Base-by-base conservation (phyloP, 1,140 invertebrate genomes). In the Drosophila pseudoobscura region DNA sequence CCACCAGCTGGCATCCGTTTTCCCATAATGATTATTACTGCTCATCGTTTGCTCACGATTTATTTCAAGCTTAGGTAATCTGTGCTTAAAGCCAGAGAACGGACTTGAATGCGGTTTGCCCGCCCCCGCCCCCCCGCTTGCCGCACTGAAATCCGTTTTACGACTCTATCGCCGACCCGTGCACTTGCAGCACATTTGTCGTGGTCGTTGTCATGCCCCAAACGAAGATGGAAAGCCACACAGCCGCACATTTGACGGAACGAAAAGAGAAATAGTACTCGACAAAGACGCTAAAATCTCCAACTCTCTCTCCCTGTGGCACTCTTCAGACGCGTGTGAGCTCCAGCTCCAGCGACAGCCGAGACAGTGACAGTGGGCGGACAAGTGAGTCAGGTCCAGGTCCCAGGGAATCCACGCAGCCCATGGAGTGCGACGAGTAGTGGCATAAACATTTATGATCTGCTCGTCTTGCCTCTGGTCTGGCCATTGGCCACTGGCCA, bases 381-480 rank as follows among this genome's bases (percentile, higher is more conserved):
- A 59, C 50, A 59, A 75, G 41, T 52, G 51, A 45, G 61, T 60
- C 57, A 54, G 63, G 17, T 17, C 17, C 17, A 17, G 61, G 44
- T 15, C 31, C 59, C 43, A 20, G 20, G 24, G 24, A 0, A 5
- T 26, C 24, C 51, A 75, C 68, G 72, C 68, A 39, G 13, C 4
- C 35, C 35, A 39, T 39, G 35, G 11, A 39, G 11, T 39, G 13
- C 35, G 35, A 39, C 35, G 35, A 79, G 66, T 52, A 47, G 69
- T 50, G 52, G 53, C 71, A 84, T 83, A 72, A 83, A 83, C 71
- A 84, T 83, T 83, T 79, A 83, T 63, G 65, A 82, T 78, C 79
- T 65, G 74, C 43, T 49, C 56, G 56, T 9, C 71, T 51, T 54
- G 59, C 58, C 49, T 69, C 43, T 69, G 50, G 47, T 53, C 13